phyloP scores from a whole-genome alignment of 2,888 invertebrate species.

The Erpobdella octoculata region DNA sequence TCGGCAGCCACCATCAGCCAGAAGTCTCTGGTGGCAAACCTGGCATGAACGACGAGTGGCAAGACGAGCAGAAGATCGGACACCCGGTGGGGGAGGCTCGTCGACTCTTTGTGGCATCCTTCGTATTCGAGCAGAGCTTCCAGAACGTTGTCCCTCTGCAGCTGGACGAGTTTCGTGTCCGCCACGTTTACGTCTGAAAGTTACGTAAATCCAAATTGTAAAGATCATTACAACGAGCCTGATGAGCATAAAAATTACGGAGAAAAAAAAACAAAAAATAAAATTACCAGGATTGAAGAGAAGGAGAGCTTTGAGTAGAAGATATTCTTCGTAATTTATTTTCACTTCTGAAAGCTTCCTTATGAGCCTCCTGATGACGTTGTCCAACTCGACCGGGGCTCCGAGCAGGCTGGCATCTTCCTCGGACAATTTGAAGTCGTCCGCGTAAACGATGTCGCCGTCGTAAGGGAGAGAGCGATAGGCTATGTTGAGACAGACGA shows the following conservation, averaged over 20 bases:
- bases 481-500: conserved; percentile 32
- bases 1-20: conserved; percentile 27
- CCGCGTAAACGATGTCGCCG: conserved; percentile 30
- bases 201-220: background rate
- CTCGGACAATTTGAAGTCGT: conserved; percentile 31
- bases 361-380: conserved; percentile 29
- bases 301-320: conserved; percentile 30
- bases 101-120: conserved; percentile 13
- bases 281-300: conserved; percentile 31
- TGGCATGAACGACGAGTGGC: conserved; percentile 30
- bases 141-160: conserved; percentile 28
- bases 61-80: conserved; percentile 32
- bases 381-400: conserved; percentile 27
- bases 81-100: conserved; percentile 23
- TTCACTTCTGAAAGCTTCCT: conserved; percentile 26
- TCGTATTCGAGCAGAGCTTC: conserved; percentile 29
- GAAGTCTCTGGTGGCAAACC: conserved; percentile 29
- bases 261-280: background rate
- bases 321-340: conserved; percentile 27
- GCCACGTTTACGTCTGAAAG: conserved; percentile 28
- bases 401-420: conserved; percentile 22
- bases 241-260: background rate
- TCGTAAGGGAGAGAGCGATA: conserved; percentile 31
- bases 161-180: conserved; percentile 19
- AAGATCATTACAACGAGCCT: background rate